Percentiles rank a stretch among this genome's conserved stretches.
These are phyloP conservation scores for Oncopodura yosiiana DNA, from an alignment of 1,140 invertebrate species.

Conservation along the genomic window DNA sequence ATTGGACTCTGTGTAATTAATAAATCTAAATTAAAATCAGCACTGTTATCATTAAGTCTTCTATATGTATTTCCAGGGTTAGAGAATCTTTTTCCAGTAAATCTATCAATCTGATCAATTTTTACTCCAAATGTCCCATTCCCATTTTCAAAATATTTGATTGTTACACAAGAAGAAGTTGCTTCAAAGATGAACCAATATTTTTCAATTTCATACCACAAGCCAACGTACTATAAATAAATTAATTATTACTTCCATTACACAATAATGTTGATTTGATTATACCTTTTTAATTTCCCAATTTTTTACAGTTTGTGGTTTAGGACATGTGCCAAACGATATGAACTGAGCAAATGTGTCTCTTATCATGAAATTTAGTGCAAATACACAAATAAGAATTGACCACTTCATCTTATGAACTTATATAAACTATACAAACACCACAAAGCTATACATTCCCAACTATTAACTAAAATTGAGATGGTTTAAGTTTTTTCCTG, in stretches of 20 bases:
- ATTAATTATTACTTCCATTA: neutral
- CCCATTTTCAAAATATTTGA: constrained; percentile 17
- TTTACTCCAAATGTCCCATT: constrained; percentile 23
- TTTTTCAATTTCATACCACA: constrained; percentile 34
- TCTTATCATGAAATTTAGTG: too few species aligned
- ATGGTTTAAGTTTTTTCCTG: too few species aligned
- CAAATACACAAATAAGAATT: too few species aligned
- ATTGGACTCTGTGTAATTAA: constrained; percentile 10
- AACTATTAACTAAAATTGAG: too few species aligned
- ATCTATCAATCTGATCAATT: constrained; percentile 7
- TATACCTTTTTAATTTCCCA: too few species aligned
- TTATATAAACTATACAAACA: too few species aligned
- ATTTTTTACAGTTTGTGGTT: too few species aligned
- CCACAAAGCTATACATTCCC: too few species aligned
- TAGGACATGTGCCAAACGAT: too few species aligned
- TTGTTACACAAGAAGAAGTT: constrained; percentile 19
- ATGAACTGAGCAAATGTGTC: too few species aligned
- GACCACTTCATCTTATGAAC: too few species aligned
- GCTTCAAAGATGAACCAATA: constrained; percentile 30
- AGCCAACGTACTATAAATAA: constrained; percentile 26
- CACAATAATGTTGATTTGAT: too few species aligned
- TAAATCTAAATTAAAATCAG: constrained; percentile 8
- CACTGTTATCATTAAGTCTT: constrained; percentile 10
- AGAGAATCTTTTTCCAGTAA: neutral
- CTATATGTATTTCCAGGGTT: neutral